phyloP scores from a whole-genome alignment of 2,888 invertebrate genomes.

The Drosophila greeni region DNA sequence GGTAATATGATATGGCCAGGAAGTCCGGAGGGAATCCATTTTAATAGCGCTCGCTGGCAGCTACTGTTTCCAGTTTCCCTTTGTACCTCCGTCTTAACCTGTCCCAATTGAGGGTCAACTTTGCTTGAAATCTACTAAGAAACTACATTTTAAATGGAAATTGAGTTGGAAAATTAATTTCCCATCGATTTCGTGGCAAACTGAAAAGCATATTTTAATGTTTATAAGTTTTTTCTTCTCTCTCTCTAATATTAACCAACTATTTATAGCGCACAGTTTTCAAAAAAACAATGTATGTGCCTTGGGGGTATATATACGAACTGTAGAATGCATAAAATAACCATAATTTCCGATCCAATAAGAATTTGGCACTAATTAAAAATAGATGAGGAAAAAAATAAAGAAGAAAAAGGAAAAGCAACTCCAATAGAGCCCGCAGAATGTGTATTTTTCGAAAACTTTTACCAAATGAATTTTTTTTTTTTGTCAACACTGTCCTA shows the following conservation, averaged over 20 bases:
- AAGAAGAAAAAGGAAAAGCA: neutral
- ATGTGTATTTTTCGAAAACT: neutral
- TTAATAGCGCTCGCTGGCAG: slow-evolving; percentile 53
- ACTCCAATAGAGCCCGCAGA: neutral
- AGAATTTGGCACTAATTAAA: slow-evolving; percentile 15
- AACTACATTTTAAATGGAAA: neutral
- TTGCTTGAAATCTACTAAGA: neutral
- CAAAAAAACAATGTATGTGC: slow-evolving; percentile 10
- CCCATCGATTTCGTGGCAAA: neutral
- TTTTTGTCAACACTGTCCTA: slow-evolving; percentile 11
- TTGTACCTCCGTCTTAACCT: neutral
- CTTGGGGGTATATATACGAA: neutral
- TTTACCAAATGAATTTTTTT: slow-evolving; percentile 6
- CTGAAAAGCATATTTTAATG: slow-evolving; percentile 14
- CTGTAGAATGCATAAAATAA: slow-evolving; percentile 8
- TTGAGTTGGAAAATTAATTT: neutral
- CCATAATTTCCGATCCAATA: slow-evolving; percentile 9
- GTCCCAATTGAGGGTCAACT: neutral
- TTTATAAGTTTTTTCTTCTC: slow-evolving; percentile 1
- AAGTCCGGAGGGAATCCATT: slow-evolving; percentile 75
- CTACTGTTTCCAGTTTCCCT: neutral
- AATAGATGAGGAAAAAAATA: slow-evolving; percentile 1
- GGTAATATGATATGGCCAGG: slow-evolving; percentile 69
- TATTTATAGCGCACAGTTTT: slow-evolving; percentile 12
- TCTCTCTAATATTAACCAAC: slow-evolving; percentile 14